Percentiles rank a stretch among this genome's conserved stretches.
Conservation (phyloP, 1,140 invertebrate species). For the Diorhabda sublineata region DNA sequence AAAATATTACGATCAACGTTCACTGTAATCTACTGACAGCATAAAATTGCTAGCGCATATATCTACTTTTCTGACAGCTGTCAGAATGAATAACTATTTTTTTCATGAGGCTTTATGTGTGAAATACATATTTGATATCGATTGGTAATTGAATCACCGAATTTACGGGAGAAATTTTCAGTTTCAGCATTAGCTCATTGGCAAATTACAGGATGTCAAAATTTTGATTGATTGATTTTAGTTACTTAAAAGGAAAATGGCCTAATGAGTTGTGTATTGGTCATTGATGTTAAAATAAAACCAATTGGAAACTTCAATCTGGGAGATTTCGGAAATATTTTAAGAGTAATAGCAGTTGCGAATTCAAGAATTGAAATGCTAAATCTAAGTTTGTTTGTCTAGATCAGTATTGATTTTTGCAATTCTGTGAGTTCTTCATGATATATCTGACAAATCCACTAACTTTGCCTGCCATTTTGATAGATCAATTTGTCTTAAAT, state of each 20-base stretch:
- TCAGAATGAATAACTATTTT: constrained; percentile 13
- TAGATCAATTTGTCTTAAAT: too few species aligned
- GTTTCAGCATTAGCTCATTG: neutral
- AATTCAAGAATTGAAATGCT: too few species aligned
- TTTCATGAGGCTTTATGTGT: constrained; percentile 5
- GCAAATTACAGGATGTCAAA: constrained; percentile 1
- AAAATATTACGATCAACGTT: constrained; percentile 19
- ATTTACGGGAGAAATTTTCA: neutral
- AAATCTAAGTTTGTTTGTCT: too few species aligned
- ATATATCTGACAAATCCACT: too few species aligned
- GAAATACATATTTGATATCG: constrained; percentile 13
- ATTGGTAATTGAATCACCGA: constrained; percentile 5
- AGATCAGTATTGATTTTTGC: too few species aligned
- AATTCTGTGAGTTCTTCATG: too few species aligned
- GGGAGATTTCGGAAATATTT: neutral
- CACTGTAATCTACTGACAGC: constrained; percentile 16
- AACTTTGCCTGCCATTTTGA: too few species aligned
- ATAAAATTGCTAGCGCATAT: constrained; percentile 15
- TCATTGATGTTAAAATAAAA: neutral
- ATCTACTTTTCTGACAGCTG: constrained; percentile 17
- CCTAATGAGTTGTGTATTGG: neutral
- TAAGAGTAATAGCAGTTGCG: too few species aligned
- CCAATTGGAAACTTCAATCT: neutral
- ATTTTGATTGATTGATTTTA: constrained; percentile 3
- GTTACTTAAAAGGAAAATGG: neutral